Evolutionary conservation across 2,113 vertebrate genomes (phyloP).

Genomic region (Hipposideros armiger): DNA sequence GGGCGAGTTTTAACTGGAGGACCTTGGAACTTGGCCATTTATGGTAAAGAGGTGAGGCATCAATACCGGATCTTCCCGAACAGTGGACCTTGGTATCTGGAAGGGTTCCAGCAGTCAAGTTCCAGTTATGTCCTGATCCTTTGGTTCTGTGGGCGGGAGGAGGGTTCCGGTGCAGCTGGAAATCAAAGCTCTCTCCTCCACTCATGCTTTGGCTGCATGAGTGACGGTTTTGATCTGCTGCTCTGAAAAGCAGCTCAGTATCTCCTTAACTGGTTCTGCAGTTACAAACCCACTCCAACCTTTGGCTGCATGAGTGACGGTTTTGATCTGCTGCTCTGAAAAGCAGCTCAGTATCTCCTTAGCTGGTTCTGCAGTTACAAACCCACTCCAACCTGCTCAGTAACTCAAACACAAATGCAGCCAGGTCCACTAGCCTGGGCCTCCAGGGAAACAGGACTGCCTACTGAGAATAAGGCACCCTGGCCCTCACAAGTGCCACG

Average conservation of each 20-base stretch:
- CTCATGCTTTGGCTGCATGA: neutral
- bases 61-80: neutral
- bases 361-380: neutral
- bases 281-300: neutral
- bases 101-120: too few relatives aligned
- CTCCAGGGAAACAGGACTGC: neutral
- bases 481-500: too few relatives aligned
- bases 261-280: neutral
- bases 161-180: neutral
- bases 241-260: neutral
- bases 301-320: neutral
- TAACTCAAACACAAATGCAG: neutral
- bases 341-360: neutral
- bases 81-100: neutral
- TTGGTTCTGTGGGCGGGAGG: neutral
- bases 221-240: neutral
- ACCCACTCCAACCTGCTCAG: neutral
- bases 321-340: neutral
- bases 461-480: neutral
- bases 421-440: neutral
- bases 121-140: neutral
- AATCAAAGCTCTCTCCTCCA: too few relatives aligned
- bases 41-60: neutral
- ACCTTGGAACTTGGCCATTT: neutral
- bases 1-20: neutral